A percentile compares a stretch with the other conserved stretches of the same genome.
These are phyloP conservation scores for Xestobium rufovillosum DNA, from an alignment of 2,888 invertebrate genomes.

Conservation along the genomic window DNA sequence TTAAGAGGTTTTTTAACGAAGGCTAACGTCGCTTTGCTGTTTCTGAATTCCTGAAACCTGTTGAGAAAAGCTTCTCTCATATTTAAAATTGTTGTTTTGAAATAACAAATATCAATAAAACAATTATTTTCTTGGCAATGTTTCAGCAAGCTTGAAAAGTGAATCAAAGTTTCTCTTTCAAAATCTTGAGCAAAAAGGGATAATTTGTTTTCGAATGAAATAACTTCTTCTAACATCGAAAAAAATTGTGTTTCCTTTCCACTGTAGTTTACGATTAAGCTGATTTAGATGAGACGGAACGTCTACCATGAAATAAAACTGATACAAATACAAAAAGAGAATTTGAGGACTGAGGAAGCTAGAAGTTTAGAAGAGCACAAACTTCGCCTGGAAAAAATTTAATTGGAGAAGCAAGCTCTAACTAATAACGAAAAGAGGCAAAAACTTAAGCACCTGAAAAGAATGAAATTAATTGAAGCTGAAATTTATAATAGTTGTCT, in stretches of 20 bases:
- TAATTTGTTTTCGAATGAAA: no score
- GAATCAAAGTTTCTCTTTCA: constrained; percentile 19
- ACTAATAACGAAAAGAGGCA: no score
- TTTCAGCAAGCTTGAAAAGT: constrained; percentile 23
- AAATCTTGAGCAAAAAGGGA: constrained; percentile 25
- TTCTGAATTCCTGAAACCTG: constrained; percentile 30
- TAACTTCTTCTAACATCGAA: no score
- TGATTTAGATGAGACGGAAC: constrained; percentile 31
- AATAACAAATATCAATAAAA: constrained; percentile 10
- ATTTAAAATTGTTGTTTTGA: constrained; percentile 23
- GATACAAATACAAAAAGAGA: no score
- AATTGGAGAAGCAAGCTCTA: no score
- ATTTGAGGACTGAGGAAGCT: no score
- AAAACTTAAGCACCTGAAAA: no score
- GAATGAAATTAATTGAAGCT: no score
- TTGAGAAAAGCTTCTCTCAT: constrained; percentile 27
- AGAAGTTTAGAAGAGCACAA: no score
- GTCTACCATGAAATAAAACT: constrained; percentile 32
- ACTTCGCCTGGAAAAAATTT: no score
- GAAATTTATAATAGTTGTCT: no score
- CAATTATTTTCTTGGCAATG: constrained; percentile 25
- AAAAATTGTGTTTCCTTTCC: constrained; percentile 28
- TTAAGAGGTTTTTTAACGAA: constrained; percentile 28
- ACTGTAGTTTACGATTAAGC: constrained; percentile 31
- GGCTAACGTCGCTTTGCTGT: constrained; percentile 28